These are phyloP conservation scores for Heliconius aoede DNA, from an alignment of 2,888 invertebrate genomes.

Conservation along the genomic window DNA sequence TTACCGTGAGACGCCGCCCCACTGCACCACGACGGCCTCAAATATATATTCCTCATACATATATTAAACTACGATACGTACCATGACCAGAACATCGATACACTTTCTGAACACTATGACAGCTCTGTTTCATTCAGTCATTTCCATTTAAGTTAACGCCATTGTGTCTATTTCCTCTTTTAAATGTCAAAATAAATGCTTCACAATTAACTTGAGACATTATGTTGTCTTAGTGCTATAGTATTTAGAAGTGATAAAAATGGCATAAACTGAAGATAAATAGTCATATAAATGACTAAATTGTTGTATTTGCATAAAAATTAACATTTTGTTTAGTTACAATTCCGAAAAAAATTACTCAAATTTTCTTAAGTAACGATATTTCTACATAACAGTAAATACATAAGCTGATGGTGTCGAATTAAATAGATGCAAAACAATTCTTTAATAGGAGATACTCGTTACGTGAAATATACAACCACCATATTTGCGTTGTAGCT, in stretches of 20 bases:
- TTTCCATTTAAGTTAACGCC: background rate
- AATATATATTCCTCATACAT: background rate
- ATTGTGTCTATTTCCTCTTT: constrained; percentile 15
- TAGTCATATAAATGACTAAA: background rate
- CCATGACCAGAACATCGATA: constrained; percentile 41
- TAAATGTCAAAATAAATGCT: constrained; percentile 16
- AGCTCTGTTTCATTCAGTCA: constrained; percentile 14
- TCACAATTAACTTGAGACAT: background rate
- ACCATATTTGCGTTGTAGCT: background rate
- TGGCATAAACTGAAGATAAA: background rate
- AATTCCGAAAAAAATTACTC: no score
- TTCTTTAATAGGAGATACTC: constrained; percentile 1
- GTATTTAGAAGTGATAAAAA: background rate
- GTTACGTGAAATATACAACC: background rate
- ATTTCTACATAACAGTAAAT: background rate
- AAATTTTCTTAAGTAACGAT: background rate
- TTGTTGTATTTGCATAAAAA: background rate
- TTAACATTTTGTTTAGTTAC: no score
- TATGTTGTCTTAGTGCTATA: background rate
- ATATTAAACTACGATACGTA: constrained; percentile 24
- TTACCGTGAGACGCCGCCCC: background rate
- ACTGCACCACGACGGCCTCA: background rate
- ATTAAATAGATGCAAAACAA: background rate
- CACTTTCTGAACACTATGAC: constrained; percentile 42
- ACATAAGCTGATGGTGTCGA: background rate